Conservation (phyloP, 2,797 vertebrate species). For the Sphenopsis melanotis region DNA sequence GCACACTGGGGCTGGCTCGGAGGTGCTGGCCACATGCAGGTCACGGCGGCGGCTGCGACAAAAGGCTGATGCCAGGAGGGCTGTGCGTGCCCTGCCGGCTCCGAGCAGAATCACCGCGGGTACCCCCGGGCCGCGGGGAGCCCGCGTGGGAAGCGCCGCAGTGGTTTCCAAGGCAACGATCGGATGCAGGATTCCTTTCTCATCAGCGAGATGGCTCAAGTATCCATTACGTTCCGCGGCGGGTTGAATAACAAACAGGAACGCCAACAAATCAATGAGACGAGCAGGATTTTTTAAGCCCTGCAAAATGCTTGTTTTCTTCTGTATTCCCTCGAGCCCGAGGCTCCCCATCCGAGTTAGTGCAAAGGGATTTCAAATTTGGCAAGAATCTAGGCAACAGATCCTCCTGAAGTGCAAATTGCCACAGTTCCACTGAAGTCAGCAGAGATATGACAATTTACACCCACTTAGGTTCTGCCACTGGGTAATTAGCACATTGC, state of each 20-base stretch:
- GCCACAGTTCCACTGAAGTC: slow-evolving; percentile 60
- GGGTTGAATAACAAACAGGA: not conserved
- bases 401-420: slow-evolving; percentile 62
- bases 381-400: slow-evolving; percentile 47
- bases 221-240: not conserved
- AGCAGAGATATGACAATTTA: slow-evolving; percentile 64
- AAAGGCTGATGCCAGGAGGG: not conserved
- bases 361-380: slow-evolving; percentile 38
- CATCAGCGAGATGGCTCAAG: not conserved
- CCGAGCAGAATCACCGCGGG: not conserved
- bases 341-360: slow-evolving; percentile 41
- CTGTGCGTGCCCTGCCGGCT: not conserved
- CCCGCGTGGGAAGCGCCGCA: not conserved
- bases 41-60: accelerated
- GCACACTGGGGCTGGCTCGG: accelerated
- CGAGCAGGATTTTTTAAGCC: not conserved
- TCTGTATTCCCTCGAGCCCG: slow-evolving; percentile 6
- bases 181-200: slow-evolving; percentile 3
- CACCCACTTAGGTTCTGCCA: slow-evolving; percentile 65
- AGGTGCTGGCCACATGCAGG: accelerated
- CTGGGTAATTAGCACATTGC: slow-evolving; percentile 63
- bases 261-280: slow-evolving; percentile 14
- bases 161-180: slow-evolving; percentile 34
- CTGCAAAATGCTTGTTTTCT: not conserved
- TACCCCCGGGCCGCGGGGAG: not conserved